A percentile compares a stretch with the other conserved stretches of the same genome.
phyloP scores from a whole-genome alignment of 2,888 invertebrate species.

The Brenthis daphne region DNA sequence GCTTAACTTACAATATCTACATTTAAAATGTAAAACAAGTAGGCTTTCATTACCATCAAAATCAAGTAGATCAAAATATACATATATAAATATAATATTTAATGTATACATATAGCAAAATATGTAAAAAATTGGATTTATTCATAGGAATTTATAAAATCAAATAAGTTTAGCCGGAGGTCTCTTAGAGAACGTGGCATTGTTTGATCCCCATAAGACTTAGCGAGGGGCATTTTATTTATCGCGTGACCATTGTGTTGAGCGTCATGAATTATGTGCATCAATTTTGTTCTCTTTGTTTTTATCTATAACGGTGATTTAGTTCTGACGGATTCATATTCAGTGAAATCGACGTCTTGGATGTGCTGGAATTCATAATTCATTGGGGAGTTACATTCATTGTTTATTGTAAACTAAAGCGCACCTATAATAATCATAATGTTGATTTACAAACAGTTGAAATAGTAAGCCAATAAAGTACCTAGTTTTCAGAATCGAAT shows the following conservation, averaged over 20 bases:
- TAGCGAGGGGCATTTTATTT: constrained; percentile 50
- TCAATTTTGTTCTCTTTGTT: constrained; percentile 63
- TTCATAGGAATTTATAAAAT: neutral
- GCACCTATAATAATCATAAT: neutral
- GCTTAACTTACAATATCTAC: too few relatives aligned
- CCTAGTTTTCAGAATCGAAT: too few relatives aligned
- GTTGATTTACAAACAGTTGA: neutral
- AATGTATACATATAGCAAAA: too few relatives aligned
- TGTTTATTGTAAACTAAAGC: constrained; percentile 31
- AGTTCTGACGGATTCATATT: constrained; percentile 51
- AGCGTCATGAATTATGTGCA: constrained; percentile 74
- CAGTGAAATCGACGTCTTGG: constrained; percentile 41
- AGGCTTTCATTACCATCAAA: too few relatives aligned
- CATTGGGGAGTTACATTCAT: constrained; percentile 30
- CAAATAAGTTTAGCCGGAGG: constrained; percentile 39
- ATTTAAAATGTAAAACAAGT: too few relatives aligned
- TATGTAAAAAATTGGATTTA: too few relatives aligned
- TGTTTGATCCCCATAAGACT: constrained; percentile 60
- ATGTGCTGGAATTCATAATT: constrained; percentile 38
- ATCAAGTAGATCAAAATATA: too few relatives aligned
- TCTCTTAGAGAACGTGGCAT: constrained; percentile 60
- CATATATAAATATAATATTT: too few relatives aligned
- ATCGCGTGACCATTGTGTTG: constrained; percentile 48
- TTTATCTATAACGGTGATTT: constrained; percentile 58
- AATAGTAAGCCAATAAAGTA: too few relatives aligned